phyloP scores from a whole-genome alignment of 2,797 vertebrate species.

The Pristis pectinata region DNA sequence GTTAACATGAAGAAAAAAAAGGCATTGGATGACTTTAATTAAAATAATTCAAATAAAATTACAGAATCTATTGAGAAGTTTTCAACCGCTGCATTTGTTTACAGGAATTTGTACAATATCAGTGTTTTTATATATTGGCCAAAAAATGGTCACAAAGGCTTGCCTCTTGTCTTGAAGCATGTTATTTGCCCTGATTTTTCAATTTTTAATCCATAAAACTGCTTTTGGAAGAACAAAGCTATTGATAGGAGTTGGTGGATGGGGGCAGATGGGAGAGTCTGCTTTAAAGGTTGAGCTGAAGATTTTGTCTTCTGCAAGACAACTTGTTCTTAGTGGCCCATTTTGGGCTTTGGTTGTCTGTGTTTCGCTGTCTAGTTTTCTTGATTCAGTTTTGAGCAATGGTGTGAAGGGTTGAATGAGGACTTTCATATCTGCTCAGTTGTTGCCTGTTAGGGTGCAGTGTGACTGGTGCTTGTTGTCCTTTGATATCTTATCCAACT shows the following conservation, averaged over 20 bases:
- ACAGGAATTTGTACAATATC: neutral
- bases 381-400: neutral
- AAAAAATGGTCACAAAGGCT: neutral
- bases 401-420: neutral
- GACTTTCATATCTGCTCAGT: too few relatives aligned
- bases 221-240: neutral
- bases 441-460: neutral
- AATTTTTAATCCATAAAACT: neutral
- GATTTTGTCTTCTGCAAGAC: neutral
- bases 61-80: neutral
- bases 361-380: neutral
- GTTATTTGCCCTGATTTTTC: neutral
- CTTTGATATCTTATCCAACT: neutral
- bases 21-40: neutral
- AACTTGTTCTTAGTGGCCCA: neutral
- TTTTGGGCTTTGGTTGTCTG: neutral
- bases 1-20: neutral
- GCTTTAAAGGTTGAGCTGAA: neutral
- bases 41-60: neutral
- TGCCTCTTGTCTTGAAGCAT: neutral
- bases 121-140: neutral
- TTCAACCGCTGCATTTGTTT: neutral
- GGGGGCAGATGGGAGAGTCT: neutral
- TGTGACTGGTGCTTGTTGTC: neutral
- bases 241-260: too few relatives aligned